phyloP scores from a whole-genome alignment of 2,113 vertebrate species.

The Mungos mungo region DNA sequence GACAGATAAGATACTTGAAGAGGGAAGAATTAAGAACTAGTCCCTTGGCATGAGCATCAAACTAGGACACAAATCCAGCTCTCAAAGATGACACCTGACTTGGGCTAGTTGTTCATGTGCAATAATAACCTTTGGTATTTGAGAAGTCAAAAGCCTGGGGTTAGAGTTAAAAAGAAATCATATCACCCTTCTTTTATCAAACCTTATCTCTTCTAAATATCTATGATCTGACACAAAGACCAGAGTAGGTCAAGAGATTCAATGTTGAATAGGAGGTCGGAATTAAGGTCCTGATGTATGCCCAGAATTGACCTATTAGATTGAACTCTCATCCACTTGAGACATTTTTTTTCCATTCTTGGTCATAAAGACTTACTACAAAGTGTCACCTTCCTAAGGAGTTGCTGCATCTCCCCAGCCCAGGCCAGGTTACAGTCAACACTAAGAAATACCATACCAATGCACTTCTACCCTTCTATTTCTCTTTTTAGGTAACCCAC shows the following conservation, averaged over 20 bases:
- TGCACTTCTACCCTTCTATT: background rate
- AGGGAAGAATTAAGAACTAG: background rate
- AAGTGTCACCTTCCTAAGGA: background rate
- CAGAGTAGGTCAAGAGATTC: background rate
- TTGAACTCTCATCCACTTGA: background rate
- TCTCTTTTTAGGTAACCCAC: background rate
- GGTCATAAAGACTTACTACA: background rate
- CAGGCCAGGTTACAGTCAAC: background rate
- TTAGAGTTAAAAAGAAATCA: background rate
- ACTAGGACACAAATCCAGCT: background rate
- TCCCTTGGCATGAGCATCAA: background rate
- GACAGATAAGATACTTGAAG: background rate
- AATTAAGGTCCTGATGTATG: background rate
- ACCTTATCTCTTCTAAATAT: background rate
- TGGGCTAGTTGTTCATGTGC: background rate
- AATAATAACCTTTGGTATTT: background rate
- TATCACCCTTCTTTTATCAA: background rate
- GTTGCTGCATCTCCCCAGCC: background rate
- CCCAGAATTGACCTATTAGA: background rate
- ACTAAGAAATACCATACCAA: background rate
- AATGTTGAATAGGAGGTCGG: slow-evolving; percentile 34
- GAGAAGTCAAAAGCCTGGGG: background rate
- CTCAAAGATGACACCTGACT: background rate
- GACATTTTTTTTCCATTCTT: background rate
- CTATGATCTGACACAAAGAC: background rate